A percentile compares a stretch with the other conserved stretches of the same genome.
Evolutionary conservation across 2,113 vertebrate genomes (phyloP).

Genomic region (Aegypius monachus): DNA sequence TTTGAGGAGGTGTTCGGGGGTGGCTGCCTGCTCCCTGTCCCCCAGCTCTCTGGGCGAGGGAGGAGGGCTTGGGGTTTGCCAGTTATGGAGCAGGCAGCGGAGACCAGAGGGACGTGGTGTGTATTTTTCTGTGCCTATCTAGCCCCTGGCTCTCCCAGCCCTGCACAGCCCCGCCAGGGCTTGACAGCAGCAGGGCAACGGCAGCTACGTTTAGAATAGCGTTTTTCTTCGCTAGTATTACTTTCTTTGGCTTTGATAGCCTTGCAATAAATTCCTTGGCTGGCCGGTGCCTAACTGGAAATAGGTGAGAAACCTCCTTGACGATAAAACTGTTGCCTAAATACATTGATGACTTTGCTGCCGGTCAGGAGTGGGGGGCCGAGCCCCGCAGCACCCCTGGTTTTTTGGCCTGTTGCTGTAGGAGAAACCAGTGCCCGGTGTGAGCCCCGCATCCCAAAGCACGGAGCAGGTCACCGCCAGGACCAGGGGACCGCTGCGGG

Average conservation of each 20-base stretch:
- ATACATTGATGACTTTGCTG: not conserved
- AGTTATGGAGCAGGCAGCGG: not conserved
- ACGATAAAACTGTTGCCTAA: not conserved
- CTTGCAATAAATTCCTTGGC: not conserved
- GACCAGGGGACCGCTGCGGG: not conserved
- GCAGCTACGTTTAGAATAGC: not conserved
- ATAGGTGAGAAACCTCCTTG: not conserved
- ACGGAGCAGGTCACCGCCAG: not conserved
- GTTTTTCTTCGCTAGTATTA: not conserved
- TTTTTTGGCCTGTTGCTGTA: not conserved
- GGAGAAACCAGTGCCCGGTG: not conserved
- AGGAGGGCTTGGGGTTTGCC: not conserved
- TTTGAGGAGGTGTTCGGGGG: not conserved
- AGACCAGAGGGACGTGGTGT: rapidly evolving
- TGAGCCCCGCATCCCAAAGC: not conserved
- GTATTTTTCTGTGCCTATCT: not conserved
- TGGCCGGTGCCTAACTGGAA: not conserved
- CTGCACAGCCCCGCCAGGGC: not conserved
- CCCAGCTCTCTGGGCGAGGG: too few relatives aligned
- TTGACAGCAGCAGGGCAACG: not conserved
- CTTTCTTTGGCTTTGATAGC: not conserved
- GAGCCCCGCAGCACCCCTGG: not conserved
- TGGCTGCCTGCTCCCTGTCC: not conserved
- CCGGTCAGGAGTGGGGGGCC: not conserved
- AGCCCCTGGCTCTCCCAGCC: rapidly evolving